Evolutionary conservation across 2,888 invertebrate genomes (phyloP).

Genomic region (Lydus trimaculatus): DNA sequence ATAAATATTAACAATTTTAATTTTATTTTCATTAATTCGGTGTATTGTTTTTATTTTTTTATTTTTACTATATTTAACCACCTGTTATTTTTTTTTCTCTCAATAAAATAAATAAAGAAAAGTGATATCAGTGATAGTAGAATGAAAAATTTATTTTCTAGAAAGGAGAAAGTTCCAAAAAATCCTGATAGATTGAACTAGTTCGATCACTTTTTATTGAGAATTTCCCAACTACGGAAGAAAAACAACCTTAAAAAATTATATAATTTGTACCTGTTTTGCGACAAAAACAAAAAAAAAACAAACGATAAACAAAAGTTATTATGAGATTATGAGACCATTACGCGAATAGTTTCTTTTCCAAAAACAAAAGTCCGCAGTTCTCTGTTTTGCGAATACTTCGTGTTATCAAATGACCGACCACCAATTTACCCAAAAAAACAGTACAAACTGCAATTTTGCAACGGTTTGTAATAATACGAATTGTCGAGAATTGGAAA

Average conservation of each 20-base stretch:
- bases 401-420: too few species aligned
- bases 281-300: too few species aligned
- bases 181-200: neutral
- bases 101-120: neutral
- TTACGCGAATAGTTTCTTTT: too few species aligned
- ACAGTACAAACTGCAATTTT: too few species aligned
- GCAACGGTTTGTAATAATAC: too few species aligned
- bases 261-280: neutral
- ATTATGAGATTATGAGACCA: too few species aligned
- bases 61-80: neutral
- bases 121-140: neutral
- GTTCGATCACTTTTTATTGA: neutral
- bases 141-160: neutral
- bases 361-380: too few species aligned
- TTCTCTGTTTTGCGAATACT: too few species aligned
- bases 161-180: neutral
- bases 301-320: too few species aligned
- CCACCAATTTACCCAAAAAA: too few species aligned
- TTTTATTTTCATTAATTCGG: neutral
- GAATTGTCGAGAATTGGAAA: too few species aligned
- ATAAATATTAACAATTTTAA: neutral
- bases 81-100: neutral
- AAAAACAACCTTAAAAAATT: neutral
- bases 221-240: neutral
- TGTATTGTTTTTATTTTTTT: neutral